A percentile compares a stretch with the other conserved stretches of the same genome.
Conservation (phyloP, 2,888 invertebrate genomes). For the Gibbula magus region DNA sequence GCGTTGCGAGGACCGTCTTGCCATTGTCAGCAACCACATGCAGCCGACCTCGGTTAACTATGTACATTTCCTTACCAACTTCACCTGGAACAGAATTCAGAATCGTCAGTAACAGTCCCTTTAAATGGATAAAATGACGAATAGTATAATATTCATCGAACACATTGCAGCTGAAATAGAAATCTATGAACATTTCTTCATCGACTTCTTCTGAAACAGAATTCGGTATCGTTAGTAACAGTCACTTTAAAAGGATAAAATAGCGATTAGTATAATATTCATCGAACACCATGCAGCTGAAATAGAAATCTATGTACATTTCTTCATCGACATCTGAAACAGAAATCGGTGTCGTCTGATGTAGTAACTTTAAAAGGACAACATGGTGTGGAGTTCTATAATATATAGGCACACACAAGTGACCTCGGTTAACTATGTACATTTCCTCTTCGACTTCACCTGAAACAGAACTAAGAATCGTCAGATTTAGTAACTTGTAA, state of each 20-base stretch:
- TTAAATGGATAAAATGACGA: no score
- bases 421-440: constrained; percentile 99
- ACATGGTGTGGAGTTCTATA: no score
- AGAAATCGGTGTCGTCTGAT: no score
- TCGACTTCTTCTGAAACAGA: constrained; percentile 92
- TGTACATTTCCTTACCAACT: constrained; percentile 99
- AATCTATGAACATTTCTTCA: constrained; percentile 99
- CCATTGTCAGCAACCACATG: constrained; percentile 86
- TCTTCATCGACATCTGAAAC: no score
- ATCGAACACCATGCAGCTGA: no score
- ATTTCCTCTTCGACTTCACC: constrained; percentile 99
- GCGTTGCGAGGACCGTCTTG: constrained; percentile 95
- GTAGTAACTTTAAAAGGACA: no score
- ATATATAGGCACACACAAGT: constrained; percentile 66
- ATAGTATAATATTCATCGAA: no score
- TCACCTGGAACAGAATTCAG: constrained; percentile 83
- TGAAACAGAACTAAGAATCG: constrained; percentile 75
- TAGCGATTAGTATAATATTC: no score
- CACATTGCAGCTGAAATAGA: constrained; percentile 82
- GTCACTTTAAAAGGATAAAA: no score
- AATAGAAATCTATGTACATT: no score
- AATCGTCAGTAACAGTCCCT: no score
- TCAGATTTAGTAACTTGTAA: no score
- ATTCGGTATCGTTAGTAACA: not conserved
- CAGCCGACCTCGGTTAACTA: constrained; percentile 91